Evolutionary conservation across 2,888 invertebrate species (phyloP).

Genomic region (Ferrisia virgata): DNA sequence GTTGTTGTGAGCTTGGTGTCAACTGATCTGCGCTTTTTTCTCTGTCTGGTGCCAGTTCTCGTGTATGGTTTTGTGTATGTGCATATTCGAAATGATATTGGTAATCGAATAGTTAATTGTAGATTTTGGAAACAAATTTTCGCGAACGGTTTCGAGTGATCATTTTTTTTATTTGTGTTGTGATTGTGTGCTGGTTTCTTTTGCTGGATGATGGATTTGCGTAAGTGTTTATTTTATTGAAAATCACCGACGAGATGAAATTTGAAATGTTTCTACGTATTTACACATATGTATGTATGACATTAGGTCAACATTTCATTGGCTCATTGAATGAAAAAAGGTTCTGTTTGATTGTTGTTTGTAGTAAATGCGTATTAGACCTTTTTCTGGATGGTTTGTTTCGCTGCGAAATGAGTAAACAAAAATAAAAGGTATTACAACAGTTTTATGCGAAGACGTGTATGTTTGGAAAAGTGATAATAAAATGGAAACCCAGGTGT

Average conservation of each 20-base stretch:
- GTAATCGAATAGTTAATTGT: neutral
- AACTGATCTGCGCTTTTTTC: neutral
- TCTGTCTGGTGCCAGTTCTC: neutral
- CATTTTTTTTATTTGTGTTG: neutral
- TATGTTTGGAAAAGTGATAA: no score
- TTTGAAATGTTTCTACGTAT: neutral
- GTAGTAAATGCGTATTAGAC: neutral
- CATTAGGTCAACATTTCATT: neutral
- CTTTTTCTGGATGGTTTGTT: neutral
- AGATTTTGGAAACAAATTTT: neutral
- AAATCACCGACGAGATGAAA: neutral
- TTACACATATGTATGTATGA: neutral
- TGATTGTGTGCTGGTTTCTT: neutral
- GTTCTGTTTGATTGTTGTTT: neutral
- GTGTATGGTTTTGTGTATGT: neutral
- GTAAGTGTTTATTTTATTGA: neutral
- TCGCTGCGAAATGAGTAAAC: neutral
- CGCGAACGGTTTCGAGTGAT: neutral
- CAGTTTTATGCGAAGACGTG: neutral
- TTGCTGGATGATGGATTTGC: neutral
- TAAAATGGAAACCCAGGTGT: no score
- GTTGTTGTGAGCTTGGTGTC: neutral
- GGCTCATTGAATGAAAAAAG: neutral
- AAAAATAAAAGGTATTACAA: neutral
- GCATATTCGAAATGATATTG: neutral